These are phyloP conservation scores for Drosophila quadrilineata DNA, from an alignment of 1,140 invertebrate genomes.

Conservation along the genomic window DNA sequence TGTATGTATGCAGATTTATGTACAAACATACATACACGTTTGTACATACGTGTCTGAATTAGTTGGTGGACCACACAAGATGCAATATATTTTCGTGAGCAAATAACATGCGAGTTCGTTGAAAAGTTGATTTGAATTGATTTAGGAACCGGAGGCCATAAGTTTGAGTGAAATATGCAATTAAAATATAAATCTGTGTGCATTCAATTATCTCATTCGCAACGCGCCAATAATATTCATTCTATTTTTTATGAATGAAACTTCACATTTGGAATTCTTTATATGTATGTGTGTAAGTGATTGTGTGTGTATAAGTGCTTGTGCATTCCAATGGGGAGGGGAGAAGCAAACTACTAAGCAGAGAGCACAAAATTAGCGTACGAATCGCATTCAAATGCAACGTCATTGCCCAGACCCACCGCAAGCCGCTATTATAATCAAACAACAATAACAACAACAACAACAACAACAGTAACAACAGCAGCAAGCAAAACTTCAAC, in stretches of 20 bases:
- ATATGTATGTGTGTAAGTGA: background rate
- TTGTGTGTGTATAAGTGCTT: background rate
- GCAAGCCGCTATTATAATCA: constrained; percentile 68
- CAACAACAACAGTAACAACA: constrained; percentile 42
- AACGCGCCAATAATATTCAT: constrained; percentile 1
- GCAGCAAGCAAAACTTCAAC: constrained; percentile 28
- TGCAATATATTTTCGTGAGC: constrained; percentile 37
- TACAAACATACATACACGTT: background rate
- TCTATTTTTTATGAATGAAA: constrained; percentile 55
- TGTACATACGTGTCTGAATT: too few relatives aligned
- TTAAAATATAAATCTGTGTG: background rate
- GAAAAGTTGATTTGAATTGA: constrained; percentile 32
- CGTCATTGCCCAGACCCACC: constrained; percentile 64
- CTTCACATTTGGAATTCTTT: constrained; percentile 1
- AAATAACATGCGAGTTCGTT: constrained; percentile 19
- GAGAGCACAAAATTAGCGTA: constrained; percentile 64
- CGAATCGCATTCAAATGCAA: constrained; percentile 61
- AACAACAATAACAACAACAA: constrained; percentile 39
- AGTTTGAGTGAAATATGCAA: background rate
- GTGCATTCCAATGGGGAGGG: background rate
- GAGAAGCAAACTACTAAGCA: constrained; percentile 27
- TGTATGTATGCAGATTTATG: constrained; percentile 8
- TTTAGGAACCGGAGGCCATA: background rate
- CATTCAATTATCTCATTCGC: too few relatives aligned
- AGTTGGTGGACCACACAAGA: constrained; percentile 44